phyloP scores from a whole-genome alignment of 2,888 invertebrate genomes.

The Omphaloscelis lunosa region DNA sequence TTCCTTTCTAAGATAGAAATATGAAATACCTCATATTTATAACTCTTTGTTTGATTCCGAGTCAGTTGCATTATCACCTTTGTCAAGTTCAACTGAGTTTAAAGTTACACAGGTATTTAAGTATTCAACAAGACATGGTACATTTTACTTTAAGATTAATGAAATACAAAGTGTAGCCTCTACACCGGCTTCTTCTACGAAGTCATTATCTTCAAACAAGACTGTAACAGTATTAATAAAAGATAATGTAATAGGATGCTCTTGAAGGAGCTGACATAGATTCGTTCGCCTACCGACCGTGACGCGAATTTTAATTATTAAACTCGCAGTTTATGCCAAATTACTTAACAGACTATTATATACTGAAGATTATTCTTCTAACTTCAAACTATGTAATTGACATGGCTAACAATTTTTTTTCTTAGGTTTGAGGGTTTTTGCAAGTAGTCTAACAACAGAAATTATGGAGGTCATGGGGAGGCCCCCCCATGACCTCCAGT shows the following conservation, averaged over 20 bases:
- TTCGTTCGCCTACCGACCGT: conserved; percentile 44
- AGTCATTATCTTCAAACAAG: conserved; percentile 13
- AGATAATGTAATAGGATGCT: conserved; percentile 44
- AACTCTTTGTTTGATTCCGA: neutral
- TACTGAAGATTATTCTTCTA: conserved; percentile 11
- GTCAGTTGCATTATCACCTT: neutral
- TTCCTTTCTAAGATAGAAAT: neutral
- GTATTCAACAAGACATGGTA: neutral
- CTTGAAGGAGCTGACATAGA: conserved; percentile 52
- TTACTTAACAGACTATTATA: conserved; percentile 27
- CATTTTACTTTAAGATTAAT: conserved; percentile 19
- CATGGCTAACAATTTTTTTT: neutral
- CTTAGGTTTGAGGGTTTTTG: neutral
- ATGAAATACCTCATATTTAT: neutral
- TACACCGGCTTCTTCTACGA: conserved; percentile 21
- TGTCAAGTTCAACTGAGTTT: neutral
- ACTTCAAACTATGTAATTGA: neutral
- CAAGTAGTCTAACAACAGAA: too few relatives aligned
- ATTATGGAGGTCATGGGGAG: too few relatives aligned
- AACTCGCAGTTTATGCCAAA: conserved; percentile 15
- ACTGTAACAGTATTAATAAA: conserved; percentile 19
- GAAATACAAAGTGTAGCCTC: neutral
- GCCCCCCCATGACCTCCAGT: too few relatives aligned
- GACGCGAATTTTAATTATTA: conserved; percentile 53
- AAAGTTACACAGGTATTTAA: neutral